phyloP scores from a whole-genome alignment of 2,113 vertebrate genomes.

The Spea bombifrons region DNA sequence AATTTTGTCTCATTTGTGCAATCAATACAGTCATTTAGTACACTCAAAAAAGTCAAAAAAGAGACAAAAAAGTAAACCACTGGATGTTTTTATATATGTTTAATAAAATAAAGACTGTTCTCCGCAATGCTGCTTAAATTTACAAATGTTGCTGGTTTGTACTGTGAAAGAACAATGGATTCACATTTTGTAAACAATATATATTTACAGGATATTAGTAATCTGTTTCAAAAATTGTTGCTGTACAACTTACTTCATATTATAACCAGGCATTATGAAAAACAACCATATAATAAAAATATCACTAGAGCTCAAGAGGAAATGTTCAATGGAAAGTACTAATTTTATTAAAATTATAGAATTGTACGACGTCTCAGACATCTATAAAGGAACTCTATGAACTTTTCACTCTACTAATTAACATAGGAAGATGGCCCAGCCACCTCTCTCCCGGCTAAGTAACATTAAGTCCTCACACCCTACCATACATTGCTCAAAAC shows the following conservation, averaged over 20 bases:
- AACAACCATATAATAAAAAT: not conserved
- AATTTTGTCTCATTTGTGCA: too few species aligned
- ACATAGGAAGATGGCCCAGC: constrained; percentile 58
- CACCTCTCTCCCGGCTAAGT: constrained; percentile 51
- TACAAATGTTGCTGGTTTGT: not conserved
- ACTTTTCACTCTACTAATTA: not conserved
- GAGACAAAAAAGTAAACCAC: too few species aligned
- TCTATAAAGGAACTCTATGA: constrained; percentile 39
- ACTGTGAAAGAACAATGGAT: not conserved
- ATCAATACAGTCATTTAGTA: too few species aligned
- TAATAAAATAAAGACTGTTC: not conserved
- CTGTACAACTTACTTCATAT: too few species aligned
- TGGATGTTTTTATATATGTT: too few species aligned
- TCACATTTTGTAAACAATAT: not conserved
- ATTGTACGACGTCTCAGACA: constrained; percentile 38
- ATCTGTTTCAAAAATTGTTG: not conserved
- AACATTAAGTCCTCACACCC: constrained; percentile 30
- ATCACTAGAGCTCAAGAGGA: not conserved
- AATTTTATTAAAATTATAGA: constrained; percentile 35
- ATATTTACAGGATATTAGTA: not conserved
- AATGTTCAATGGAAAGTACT: constrained; percentile 2
- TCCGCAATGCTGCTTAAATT: not conserved
- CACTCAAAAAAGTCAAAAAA: too few species aligned
- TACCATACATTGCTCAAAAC: constrained; percentile 46
- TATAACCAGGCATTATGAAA: not conserved